Evolutionary conservation across 1,140 invertebrate species (phyloP), one percentile per base, ranked within the genome.

Genomic region (Drosophila pseudoananassae): DNA sequence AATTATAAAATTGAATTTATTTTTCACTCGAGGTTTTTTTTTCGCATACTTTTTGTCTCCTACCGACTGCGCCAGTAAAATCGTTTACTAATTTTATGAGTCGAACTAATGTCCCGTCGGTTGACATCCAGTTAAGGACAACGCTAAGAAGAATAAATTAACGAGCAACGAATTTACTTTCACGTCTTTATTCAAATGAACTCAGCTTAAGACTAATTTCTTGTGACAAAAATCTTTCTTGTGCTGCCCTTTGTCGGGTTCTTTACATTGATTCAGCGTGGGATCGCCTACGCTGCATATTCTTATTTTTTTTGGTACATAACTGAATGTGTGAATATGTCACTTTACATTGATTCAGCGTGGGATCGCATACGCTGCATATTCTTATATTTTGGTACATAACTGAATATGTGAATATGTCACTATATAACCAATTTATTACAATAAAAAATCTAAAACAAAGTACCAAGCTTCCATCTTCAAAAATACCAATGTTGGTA

Each of bases 1-100:
- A 29, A 45, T 55, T 55, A 55, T 43, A 43, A 25, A 55, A 55
- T 43, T 55, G n/a, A 29, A 45, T 55, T 43, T 55, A 45, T 55
- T 55, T 55, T 55, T 12, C 53, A 51, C 49, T 31, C 49, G n/a
- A 17, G 23, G 27, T 54, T 38, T 40, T 54, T 43, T 53, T 54
- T 40, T 27, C 6, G 40, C 7, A 45, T 45, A 45, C 40, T 45
- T 45, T 45, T 45, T 45, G 36, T 40, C 27, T 54, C 52, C 52
- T 54, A 40, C 52, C 29, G 52, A 54, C 36, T 27, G 36, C 50
- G 50, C 50, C 12, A 25, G 36, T 54, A 25, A 40, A 54, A 38
- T 40, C 2, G 14, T 45, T 43, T 20, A 15, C 10, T 40, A 45
- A 20, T n/a, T 31, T 17, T 8, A 4, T 9, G 49, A 51, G 49